Evolutionary conservation across 2,888 invertebrate species (phyloP).

Genomic region (Tetragonula carbonaria): DNA sequence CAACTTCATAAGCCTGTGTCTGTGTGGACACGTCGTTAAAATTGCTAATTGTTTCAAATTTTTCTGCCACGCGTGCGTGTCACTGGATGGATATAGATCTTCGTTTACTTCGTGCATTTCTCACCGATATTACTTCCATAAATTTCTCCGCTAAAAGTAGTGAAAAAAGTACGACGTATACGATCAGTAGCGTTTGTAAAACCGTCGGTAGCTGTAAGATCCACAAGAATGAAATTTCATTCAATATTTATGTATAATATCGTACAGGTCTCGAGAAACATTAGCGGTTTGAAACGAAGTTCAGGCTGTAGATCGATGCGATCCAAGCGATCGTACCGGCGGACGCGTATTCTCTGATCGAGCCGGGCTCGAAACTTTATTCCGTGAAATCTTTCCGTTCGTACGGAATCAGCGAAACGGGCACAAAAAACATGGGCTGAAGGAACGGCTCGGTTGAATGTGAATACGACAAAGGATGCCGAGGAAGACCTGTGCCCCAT

Average conservation of each 20-base stretch:
- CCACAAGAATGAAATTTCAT: not conserved
- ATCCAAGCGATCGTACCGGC: not conserved
- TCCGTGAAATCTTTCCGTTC: slow-evolving; percentile 44
- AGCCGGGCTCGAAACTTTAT: slow-evolving; percentile 36
- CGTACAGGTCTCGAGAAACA: not conserved
- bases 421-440: slow-evolving; percentile 54
- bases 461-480: slow-evolving; percentile 63
- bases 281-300: not conserved
- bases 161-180: not conserved
- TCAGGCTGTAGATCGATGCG: slow-evolving; percentile 10
- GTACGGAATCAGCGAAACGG: slow-evolving; percentile 50
- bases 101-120: no score
- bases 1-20: not conserved
- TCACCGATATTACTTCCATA: not conserved
- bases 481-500: slow-evolving; percentile 61
- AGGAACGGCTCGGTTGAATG: slow-evolving; percentile 49
- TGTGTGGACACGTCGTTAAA: slow-evolving; percentile 14
- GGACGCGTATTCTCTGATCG: not conserved
- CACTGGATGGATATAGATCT: not conserved
- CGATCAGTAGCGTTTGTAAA: not conserved
- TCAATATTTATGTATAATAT: not conserved
- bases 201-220: no score
- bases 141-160: not conserved
- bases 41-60: slow-evolving; percentile 1
- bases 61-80: not conserved